phyloP scores from a whole-genome alignment of 2,888 invertebrate species.

The Drosophila aldrichi region DNA sequence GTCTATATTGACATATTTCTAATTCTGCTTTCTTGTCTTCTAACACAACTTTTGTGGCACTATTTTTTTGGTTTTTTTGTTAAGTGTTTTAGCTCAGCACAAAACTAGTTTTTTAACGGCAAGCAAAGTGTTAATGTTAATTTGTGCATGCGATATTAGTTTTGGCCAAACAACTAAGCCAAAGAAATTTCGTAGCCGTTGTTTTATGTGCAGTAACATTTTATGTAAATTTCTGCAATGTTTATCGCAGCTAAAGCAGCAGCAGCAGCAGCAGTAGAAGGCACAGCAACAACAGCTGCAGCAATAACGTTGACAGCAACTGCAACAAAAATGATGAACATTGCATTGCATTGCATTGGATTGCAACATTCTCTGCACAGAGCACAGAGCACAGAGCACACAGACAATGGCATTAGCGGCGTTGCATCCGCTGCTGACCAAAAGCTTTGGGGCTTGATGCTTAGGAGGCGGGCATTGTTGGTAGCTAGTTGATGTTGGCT shows the following conservation, averaged over 20 bases:
- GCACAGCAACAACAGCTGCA: conserved; percentile 7
- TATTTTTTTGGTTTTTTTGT: conserved; percentile 51
- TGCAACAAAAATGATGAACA: conserved; percentile 21
- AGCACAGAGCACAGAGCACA: conserved; percentile 31
- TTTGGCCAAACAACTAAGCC: conserved; percentile 55
- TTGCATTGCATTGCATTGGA: conserved; percentile 9
- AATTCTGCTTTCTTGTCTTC: conserved; percentile 31
- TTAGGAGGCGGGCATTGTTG: conserved; percentile 40
- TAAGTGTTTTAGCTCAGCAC: conserved; percentile 50
- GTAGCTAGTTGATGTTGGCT: conserved; percentile 58
- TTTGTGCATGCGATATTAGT: conserved; percentile 65
- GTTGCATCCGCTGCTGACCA: conserved; percentile 28
- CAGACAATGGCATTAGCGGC: conserved; percentile 33
- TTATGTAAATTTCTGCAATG: conserved; percentile 49
- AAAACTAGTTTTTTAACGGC: conserved; percentile 57
- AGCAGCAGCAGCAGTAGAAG: conserved; percentile 8
- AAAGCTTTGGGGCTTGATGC: conserved; percentile 39
- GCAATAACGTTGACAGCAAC: conserved; percentile 28
- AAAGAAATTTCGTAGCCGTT: conserved; percentile 67
- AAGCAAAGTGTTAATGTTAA: conserved; percentile 77
- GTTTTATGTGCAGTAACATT: conserved; percentile 56
- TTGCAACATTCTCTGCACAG: conserved; percentile 44
- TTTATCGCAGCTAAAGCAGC: conserved; percentile 42
- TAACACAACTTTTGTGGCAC: conserved; percentile 28
- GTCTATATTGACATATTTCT: not conserved